Conservation (phyloP, 2,888 invertebrate genomes). For the Allolobophora icterica region DNA sequence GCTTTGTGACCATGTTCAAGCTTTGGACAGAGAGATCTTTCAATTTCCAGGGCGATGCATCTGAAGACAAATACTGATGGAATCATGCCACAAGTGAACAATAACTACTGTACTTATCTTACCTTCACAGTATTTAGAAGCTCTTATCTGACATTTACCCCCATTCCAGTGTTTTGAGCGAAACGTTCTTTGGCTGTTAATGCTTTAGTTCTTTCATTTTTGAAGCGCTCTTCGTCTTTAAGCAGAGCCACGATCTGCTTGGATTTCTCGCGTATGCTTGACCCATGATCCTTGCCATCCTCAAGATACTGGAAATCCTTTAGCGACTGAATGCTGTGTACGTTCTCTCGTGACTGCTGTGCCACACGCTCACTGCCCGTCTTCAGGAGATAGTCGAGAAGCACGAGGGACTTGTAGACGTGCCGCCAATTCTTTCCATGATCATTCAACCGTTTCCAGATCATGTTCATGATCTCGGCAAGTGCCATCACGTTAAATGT, state of each 20-base stretch:
- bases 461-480: constrained; percentile 99
- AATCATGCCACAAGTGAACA: neutral
- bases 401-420: constrained; percentile 93
- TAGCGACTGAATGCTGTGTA: constrained; percentile 76
- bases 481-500: constrained; percentile 99
- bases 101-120: neutral
- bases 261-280: constrained; percentile 96
- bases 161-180: constrained; percentile 65
- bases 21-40: neutral
- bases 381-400: constrained; percentile 96
- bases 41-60: neutral
- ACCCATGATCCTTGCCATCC: constrained; percentile 95
- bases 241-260: constrained; percentile 91
- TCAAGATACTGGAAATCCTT: constrained; percentile 93
- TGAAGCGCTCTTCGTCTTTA: constrained; percentile 93
- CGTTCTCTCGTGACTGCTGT: constrained; percentile 78
- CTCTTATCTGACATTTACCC: constrained; percentile 25
- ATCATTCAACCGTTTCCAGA: constrained; percentile 98
- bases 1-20: neutral
- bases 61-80: neutral
- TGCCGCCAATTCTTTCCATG: constrained; percentile 99
- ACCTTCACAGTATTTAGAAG: neutral
- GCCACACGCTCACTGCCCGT: constrained; percentile 92
- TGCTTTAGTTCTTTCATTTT: constrained; percentile 93
- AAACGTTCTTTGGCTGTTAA: constrained; percentile 91